Evolutionary conservation across 2,888 invertebrate species (phyloP), one percentile per base, ranked within the genome.

Genomic region (Agelastica alni): DNA sequence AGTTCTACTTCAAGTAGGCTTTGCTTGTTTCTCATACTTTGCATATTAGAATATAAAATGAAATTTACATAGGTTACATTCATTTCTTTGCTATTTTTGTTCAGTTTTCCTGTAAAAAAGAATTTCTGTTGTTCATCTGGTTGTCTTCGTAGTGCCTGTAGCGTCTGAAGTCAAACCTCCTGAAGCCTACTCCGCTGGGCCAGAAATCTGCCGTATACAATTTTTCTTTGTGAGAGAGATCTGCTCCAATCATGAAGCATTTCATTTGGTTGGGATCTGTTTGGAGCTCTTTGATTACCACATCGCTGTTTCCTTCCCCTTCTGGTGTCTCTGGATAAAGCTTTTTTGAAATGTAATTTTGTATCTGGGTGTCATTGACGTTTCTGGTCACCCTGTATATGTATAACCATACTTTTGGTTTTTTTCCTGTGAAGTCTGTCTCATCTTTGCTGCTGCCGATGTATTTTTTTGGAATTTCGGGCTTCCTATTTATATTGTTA

Each of bases 321-420:
- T 22, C 7, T 22, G 7, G 22, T 22, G 22, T 7, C 4, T 22
- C 22, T 22, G 7, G 7, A 22, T 22, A 22, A 22, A 22, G 4
- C 7, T 41, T 41, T 13, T 41, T 12, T n/a, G 39, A 17, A 17
- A 18, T 39, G 17, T 18, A 30, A 44, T 44, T 44, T 28, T 30
- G 44, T 10, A 31, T 44, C 28, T 42, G 6, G 26, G 26, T 14
- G 10, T n/a, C 41, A 12, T 41, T 26, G 26, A 41, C 20, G 26
- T 41, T 10, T 41, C 13, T 4, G 26, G n/a, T 41, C 7, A 41
- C 41, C 18, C 41, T 41, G 41, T 41, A 41, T 18, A 20, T 12
- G 26, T 22, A 41, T 26, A 43, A 16, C 43, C 43, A 43, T 34
- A 46, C 34, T 46, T 31, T 36, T 17, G 18, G 34, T 9, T 46